Conservation (phyloP, 1,140 invertebrate species). For the Sarcophaga peregrina region DNA sequence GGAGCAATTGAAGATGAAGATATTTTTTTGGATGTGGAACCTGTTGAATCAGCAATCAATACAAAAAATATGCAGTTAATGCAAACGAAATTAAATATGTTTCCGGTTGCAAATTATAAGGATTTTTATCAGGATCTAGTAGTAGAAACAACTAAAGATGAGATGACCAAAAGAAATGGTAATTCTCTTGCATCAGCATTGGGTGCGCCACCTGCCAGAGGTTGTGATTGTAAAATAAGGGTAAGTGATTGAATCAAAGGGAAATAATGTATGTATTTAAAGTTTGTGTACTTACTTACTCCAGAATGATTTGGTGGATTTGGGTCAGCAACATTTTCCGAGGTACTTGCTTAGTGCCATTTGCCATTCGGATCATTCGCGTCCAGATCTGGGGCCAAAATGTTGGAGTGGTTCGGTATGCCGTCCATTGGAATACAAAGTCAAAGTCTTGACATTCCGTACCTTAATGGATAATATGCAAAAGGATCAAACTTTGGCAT, state of each 20-base stretch:
- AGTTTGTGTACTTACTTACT: not conserved
- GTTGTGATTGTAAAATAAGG: conserved; percentile 64
- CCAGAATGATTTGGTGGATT: conserved; percentile 59
- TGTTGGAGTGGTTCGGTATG: conserved; percentile 59
- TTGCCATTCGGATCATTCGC: conserved; percentile 52
- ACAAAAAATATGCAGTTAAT: not conserved
- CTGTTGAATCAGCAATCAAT: not conserved
- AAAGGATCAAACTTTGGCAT: conserved; percentile 44
- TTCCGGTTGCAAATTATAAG: conserved; percentile 50
- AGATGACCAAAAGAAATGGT: conserved; percentile 30
- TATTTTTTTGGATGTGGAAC: not conserved
- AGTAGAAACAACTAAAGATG: conserved; percentile 50
- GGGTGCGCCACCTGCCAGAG: conserved; percentile 42
- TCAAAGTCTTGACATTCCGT: conserved; percentile 55
- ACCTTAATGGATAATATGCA: conserved; percentile 20
- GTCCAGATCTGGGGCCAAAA: conserved; percentile 46
- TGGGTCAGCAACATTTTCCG: conserved; percentile 57
- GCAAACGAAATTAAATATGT: not conserved
- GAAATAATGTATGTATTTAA: no score
- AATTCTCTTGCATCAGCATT: not conserved
- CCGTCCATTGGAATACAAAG: conserved; percentile 61
- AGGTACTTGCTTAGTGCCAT: conserved; percentile 61
- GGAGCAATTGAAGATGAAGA: not conserved
- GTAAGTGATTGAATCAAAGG: conserved; percentile 44
- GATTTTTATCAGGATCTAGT: conserved; percentile 60